Evolutionary conservation across 2,113 vertebrate genomes (phyloP).

Genomic region (Lampris incognitus): DNA sequence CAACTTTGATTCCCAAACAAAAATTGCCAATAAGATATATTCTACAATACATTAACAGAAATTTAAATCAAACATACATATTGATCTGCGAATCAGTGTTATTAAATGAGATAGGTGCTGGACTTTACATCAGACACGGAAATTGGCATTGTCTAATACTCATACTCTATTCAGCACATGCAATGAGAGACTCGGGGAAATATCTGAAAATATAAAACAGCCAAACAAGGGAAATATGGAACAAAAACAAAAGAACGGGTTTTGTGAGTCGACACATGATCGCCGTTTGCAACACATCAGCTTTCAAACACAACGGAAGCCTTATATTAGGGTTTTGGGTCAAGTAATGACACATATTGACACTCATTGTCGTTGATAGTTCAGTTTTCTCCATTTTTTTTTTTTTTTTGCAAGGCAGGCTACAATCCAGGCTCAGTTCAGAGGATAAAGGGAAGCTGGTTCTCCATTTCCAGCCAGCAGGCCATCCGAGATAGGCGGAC

Average conservation of each 20-base stretch:
- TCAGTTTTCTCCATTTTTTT: constrained; percentile 22
- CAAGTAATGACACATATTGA: constrained; percentile 74
- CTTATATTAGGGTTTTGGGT: constrained; percentile 78
- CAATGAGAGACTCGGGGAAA: constrained; percentile 71
- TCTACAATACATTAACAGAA: constrained; percentile 75
- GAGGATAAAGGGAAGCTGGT: constrained; percentile 70
- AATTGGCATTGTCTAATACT: constrained; percentile 67
- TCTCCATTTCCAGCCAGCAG: constrained; percentile 69
- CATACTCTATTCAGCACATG: constrained; percentile 79
- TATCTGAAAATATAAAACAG: constrained; percentile 66
- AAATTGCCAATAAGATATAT: constrained; percentile 70
- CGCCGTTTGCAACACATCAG: constrained; percentile 83
- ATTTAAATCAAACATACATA: constrained; percentile 80
- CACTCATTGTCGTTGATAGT: constrained; percentile 74
- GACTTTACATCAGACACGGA: constrained; percentile 52
- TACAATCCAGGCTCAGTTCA: constrained; percentile 76
- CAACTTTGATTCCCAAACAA: constrained; percentile 72
- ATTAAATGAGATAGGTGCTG: constrained; percentile 65
- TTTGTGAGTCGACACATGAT: constrained; percentile 78
- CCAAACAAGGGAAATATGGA: constrained; percentile 48
- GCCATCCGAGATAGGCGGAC: constrained; percentile 65
- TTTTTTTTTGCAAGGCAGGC: constrained; percentile 73
- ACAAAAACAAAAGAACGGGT: constrained; percentile 46
- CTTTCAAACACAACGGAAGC: constrained; percentile 73
- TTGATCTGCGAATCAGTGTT: constrained; percentile 71